phyloP scores from a whole-genome alignment of 2,113 vertebrate genomes.

The Bufo gargarizans region DNA sequence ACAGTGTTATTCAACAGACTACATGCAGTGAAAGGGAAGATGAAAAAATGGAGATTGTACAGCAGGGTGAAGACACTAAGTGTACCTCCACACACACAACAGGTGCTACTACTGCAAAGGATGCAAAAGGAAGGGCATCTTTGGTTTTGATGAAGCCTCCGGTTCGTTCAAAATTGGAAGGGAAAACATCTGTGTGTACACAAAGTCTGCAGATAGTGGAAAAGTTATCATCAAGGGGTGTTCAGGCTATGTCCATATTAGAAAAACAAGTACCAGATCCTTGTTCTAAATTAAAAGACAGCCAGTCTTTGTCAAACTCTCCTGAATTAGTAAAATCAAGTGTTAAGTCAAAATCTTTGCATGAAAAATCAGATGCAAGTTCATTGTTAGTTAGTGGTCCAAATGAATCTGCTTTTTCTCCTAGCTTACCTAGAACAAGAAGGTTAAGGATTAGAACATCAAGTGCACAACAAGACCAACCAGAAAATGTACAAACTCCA shows the following conservation, averaged over 20 bases:
- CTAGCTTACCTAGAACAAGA: slow-evolving; percentile 36
- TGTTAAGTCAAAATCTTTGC: neutral
- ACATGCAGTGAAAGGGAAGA: neutral
- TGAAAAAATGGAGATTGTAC: slow-evolving; percentile 16
- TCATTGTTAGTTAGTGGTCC: neutral
- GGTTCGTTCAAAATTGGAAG: slow-evolving; percentile 20
- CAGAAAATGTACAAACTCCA: neutral
- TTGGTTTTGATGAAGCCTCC: slow-evolving; percentile 44
- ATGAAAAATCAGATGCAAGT: slow-evolving; percentile 14
- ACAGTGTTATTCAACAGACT: slow-evolving; percentile 37
- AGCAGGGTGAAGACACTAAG: slow-evolving; percentile 7
- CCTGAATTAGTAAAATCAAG: slow-evolving; percentile 22
- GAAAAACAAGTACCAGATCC: slow-evolving; percentile 29
- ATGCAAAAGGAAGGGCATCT: slow-evolving; percentile 34
- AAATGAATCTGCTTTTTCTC: neutral
- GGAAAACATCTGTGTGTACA: neutral
- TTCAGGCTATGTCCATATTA: slow-evolving; percentile 53
- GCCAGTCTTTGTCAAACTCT: slow-evolving; percentile 5
- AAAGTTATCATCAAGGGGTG: slow-evolving; percentile 50
- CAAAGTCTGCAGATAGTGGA: slow-evolving; percentile 50
- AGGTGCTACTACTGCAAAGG: slow-evolving; percentile 24
- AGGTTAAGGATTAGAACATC: slow-evolving; percentile 11
- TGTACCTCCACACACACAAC: neutral
- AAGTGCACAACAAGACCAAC: neutral
- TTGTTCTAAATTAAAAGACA: slow-evolving; percentile 1